These are phyloP conservation scores for Ecliptopera silaceata DNA, from an alignment of 2,888 invertebrate species.

Conservation along the genomic window DNA sequence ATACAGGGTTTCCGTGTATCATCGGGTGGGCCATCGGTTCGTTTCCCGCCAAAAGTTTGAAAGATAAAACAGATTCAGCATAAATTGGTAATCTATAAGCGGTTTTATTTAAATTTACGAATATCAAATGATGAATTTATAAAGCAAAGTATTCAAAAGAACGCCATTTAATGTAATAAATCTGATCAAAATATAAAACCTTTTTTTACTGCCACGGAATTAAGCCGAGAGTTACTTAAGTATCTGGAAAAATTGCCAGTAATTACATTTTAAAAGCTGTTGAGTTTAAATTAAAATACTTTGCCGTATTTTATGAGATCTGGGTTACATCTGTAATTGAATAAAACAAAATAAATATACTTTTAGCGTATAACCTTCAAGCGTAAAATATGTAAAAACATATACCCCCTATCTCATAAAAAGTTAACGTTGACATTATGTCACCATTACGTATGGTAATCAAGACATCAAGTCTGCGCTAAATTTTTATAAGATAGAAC, in stretches of 20 bases:
- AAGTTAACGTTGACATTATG: too few species aligned
- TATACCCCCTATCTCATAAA: too few species aligned
- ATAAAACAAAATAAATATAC: slow-evolving; percentile 2
- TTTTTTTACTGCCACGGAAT: slow-evolving; percentile 21
- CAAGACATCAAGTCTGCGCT: too few species aligned
- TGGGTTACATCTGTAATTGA: neutral
- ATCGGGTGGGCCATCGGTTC: too few species aligned
- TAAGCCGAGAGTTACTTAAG: slow-evolving; percentile 17
- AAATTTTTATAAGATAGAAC: too few species aligned
- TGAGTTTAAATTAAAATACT: slow-evolving; percentile 13
- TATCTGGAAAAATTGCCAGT: slow-evolving; percentile 25
- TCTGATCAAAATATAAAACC: slow-evolving; percentile 20
- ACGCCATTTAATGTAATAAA: slow-evolving; percentile 8
- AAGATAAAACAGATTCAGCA: neutral
- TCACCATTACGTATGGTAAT: too few species aligned
- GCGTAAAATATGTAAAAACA: too few species aligned
- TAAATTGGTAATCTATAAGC: neutral
- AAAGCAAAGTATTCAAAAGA: slow-evolving; percentile 4
- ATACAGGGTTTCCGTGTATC: too few species aligned
- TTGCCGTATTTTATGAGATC: slow-evolving; percentile 7
- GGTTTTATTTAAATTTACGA: neutral
- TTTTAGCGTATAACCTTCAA: too few species aligned
- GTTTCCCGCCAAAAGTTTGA: too few species aligned
- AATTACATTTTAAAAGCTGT: slow-evolving; percentile 30
- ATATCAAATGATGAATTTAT: neutral